Conservation (phyloP, 2,113 vertebrate species). For the Terrapene triunguis region DNA sequence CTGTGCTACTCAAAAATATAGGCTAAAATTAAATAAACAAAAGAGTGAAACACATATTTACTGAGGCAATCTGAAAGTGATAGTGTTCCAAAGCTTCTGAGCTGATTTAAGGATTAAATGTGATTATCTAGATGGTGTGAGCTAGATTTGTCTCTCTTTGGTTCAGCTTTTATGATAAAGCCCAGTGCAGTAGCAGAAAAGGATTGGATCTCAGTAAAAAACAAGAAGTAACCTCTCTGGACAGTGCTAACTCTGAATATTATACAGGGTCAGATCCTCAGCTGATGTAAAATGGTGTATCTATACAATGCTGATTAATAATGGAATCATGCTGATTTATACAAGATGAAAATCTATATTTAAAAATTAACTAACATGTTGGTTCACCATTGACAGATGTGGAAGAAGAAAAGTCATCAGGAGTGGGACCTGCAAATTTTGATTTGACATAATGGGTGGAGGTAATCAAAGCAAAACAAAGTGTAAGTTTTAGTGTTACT, state of each 20-base stretch:
- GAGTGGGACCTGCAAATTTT: conserved; percentile 20
- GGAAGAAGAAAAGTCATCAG: conserved; percentile 29
- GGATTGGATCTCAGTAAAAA: not conserved
- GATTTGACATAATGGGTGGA: not conserved
- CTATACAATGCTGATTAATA: conserved; percentile 23
- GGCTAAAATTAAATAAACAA: not conserved
- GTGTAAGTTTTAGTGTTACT: not conserved
- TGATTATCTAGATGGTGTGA: not conserved
- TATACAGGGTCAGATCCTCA: not conserved
- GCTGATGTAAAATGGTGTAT: not conserved
- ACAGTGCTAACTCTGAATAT: not conserved
- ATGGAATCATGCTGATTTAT: conserved; percentile 36
- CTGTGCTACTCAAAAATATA: rapidly evolving
- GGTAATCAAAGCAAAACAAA: conserved; percentile 27
- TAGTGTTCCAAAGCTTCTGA: not conserved
- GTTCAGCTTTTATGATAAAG: not conserved
- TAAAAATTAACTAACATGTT: conserved; percentile 43
- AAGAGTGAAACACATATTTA: not conserved
- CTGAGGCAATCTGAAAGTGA: not conserved
- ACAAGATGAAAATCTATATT: conserved; percentile 45
- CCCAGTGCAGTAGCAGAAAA: not conserved
- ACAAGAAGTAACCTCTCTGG: not conserved
- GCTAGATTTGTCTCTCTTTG: not conserved
- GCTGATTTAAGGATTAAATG: not conserved
- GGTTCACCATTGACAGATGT: conserved; percentile 15